These are phyloP conservation scores for Aepyceros melampus DNA, from an alignment of 2,113 vertebrate genomes.

Conservation along the genomic window DNA sequence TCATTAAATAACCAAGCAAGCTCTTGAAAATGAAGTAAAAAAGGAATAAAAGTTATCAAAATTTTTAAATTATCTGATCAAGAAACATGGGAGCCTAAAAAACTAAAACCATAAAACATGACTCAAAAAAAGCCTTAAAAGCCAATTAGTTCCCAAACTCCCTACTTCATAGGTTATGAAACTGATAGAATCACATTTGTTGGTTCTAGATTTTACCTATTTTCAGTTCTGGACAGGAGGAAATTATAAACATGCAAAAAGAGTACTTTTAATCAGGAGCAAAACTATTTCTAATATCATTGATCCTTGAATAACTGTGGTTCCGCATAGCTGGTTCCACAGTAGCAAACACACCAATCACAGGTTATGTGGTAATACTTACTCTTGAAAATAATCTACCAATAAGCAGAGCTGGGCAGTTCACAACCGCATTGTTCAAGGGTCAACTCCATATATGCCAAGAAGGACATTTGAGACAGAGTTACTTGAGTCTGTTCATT, in stretches of 20 bases:
- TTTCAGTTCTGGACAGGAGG: background rate
- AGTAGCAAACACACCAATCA: background rate
- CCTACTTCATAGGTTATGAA: background rate
- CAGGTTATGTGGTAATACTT: background rate
- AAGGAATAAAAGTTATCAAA: background rate
- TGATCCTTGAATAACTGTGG: background rate
- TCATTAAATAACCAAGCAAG: background rate
- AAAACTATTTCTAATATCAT: conserved; percentile 6
- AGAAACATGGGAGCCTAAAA: background rate
- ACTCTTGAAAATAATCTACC: background rate
- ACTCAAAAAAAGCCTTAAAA: conserved; percentile 4
- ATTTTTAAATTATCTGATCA: background rate
- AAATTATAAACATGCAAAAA: background rate
- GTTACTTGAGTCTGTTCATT: conserved; percentile 20
- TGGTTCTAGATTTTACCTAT: background rate
- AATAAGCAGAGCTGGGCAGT: background rate
- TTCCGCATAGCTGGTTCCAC: background rate
- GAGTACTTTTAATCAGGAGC: background rate
- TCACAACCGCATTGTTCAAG: background rate
- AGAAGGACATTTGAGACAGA: background rate
- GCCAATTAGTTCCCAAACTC: background rate
- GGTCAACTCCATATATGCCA: background rate
- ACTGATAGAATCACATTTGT: background rate
- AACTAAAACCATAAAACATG: background rate
- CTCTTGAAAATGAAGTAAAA: background rate